These are phyloP conservation scores for Caradrina kadenii DNA, from an alignment of 2,888 invertebrate species.

Conservation along the genomic window DNA sequence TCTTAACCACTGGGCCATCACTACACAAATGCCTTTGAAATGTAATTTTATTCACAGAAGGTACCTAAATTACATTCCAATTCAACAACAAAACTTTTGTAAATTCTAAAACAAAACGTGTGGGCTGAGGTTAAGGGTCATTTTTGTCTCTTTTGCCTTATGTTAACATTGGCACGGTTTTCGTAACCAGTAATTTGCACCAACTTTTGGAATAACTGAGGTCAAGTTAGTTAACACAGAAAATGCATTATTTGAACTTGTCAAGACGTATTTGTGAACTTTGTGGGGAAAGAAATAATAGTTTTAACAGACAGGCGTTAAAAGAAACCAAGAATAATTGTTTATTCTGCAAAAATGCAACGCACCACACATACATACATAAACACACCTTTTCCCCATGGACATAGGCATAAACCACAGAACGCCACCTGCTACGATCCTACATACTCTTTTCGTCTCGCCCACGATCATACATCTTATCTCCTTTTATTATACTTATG, in stretches of 20 bases:
- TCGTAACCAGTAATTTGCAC: conserved; percentile 21
- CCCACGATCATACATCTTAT: too few species aligned
- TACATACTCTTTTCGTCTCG: too few species aligned
- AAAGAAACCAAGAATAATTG: too few species aligned
- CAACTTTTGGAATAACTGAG: conserved; percentile 13
- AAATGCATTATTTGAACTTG: conserved; percentile 6
- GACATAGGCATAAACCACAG: too few species aligned
- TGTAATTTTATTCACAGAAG: not conserved
- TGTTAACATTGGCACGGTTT: conserved; percentile 17
- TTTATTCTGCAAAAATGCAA: too few species aligned
- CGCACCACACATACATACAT: too few species aligned
- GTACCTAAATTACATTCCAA: too few species aligned
- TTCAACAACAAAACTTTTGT: conserved; percentile 21
- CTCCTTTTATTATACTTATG: too few species aligned
- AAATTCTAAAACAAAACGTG: conserved; percentile 13
- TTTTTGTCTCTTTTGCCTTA: conserved; percentile 9
- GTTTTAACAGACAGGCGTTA: not conserved
- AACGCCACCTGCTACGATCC: too few species aligned
- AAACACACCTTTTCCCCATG: too few species aligned
- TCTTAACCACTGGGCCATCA: too few species aligned
- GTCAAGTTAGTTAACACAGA: conserved; percentile 18
- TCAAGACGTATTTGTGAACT: not conserved
- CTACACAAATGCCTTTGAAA: not conserved
- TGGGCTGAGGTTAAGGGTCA: not conserved
- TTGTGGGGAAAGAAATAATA: not conserved